phyloP scores from a whole-genome alignment of 2,888 invertebrate species.

The Tethea ocularis region DNA sequence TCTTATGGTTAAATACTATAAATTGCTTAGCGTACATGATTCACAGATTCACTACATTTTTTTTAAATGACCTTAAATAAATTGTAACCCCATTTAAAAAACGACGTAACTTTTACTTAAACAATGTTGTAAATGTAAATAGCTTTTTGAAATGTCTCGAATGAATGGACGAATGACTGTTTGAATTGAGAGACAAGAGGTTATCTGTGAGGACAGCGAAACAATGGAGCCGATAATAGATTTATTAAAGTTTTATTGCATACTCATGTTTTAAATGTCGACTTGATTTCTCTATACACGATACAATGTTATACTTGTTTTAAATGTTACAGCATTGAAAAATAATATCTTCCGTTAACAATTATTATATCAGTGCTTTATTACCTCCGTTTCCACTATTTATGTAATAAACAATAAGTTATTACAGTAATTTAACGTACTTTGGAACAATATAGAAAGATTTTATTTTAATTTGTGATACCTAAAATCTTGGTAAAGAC shows the following conservation, averaged over 20 bases:
- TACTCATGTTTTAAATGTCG: conserved; percentile 8
- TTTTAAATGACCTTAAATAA: no score
- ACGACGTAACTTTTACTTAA: not conserved
- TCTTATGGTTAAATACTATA: no score
- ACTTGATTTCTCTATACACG: conserved; percentile 1
- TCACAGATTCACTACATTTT: no score
- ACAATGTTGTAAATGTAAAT: not conserved
- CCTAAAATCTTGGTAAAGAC: no score
- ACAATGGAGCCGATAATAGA: not conserved
- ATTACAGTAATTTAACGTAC: not conserved
- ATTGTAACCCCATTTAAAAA: no score
- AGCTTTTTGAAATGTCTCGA: not conserved
- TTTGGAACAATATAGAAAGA: not conserved
- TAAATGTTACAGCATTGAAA: not conserved
- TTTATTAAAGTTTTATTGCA: not conserved
- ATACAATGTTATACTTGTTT: not conserved
- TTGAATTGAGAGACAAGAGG: not conserved
- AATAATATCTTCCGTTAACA: not conserved
- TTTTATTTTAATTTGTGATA: not conserved
- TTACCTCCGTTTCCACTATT: not conserved
- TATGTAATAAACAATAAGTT: not conserved
- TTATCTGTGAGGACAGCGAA: conserved; percentile 1
- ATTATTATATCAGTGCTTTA: not conserved
- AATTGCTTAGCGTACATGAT: no score
- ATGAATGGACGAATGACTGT: conserved; percentile 6